phyloP scores from a whole-genome alignment of 2,888 invertebrate species.

The Monopis laevigella region DNA sequence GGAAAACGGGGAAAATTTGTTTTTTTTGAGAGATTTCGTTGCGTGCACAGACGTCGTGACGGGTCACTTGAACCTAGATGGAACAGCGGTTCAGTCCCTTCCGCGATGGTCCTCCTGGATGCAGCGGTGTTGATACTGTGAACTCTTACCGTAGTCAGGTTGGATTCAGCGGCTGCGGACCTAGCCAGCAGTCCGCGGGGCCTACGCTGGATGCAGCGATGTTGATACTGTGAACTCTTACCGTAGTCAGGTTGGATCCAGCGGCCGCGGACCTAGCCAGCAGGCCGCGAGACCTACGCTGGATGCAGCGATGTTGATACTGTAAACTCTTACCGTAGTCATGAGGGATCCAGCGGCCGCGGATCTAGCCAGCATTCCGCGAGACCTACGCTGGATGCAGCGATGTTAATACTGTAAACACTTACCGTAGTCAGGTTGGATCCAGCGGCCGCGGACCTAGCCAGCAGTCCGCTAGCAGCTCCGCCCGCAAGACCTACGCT shows the following conservation, averaged over 20 bases:
- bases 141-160: conserved; percentile 54
- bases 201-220: conserved; percentile 66
- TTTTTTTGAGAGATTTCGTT: no score
- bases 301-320: conserved; percentile 66
- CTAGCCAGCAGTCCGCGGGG: conserved; percentile 47
- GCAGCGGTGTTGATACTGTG: no score
- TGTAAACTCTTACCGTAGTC: conserved; percentile 53
- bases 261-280: conserved; percentile 54
- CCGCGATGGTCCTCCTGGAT: no score
- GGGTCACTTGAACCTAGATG: no score
- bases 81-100: no score
- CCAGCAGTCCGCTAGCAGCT: conserved; percentile 53
- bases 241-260: conserved; percentile 58
- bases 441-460: conserved; percentile 55
- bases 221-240: conserved; percentile 58
- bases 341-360: conserved; percentile 57
- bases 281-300: conserved; percentile 55
- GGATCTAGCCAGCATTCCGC: conserved; percentile 47
- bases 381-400: conserved; percentile 63
- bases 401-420: conserved; percentile 60
- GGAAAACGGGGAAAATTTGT: no score
- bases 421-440: conserved; percentile 54
- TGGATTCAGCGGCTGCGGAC: conserved; percentile 55
- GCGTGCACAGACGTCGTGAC: no score
- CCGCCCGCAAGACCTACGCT: conserved; percentile 63